Percentiles rank a stretch among this genome's conserved stretches.
These are phyloP conservation scores for Lacanobia oleracea DNA, from an alignment of 2,888 invertebrate species.

Conservation along the genomic window DNA sequence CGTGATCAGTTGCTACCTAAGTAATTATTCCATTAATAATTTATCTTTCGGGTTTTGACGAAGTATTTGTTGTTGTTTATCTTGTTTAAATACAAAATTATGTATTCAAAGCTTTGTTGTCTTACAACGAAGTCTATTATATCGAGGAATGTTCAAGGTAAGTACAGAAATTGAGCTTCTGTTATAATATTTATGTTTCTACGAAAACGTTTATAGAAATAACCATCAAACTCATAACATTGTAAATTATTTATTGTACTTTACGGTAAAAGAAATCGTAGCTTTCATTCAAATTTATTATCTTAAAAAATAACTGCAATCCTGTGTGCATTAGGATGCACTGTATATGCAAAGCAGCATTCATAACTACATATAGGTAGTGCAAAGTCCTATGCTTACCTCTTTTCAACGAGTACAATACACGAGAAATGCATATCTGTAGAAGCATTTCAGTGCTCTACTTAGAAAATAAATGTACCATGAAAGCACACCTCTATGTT, in stretches of 20 bases:
- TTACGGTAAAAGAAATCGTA: neutral
- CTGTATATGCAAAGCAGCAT: neutral
- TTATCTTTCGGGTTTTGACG: neutral
- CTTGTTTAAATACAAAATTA: neutral
- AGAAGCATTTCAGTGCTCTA: slow-evolving; percentile 3
- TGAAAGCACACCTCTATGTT: neutral
- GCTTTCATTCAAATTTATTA: too few relatives aligned
- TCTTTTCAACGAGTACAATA: neutral
- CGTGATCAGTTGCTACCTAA: neutral
- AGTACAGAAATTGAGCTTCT: neutral
- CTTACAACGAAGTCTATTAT: neutral
- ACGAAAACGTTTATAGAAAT: neutral
- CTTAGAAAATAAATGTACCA: slow-evolving; percentile 16
- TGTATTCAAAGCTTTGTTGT: slow-evolving; percentile 13
- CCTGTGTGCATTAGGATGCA: neutral
- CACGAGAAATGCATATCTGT: neutral
- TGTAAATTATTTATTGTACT: neutral
- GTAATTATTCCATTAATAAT: neutral
- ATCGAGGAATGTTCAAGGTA: neutral
- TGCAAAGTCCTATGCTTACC: neutral
- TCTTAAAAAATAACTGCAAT: neutral
- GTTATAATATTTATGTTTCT: neutral
- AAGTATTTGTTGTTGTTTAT: neutral
- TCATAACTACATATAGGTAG: neutral
- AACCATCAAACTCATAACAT: neutral